phyloP scores from a whole-genome alignment of 2,888 invertebrate genomes.

The Catonia carolina region DNA sequence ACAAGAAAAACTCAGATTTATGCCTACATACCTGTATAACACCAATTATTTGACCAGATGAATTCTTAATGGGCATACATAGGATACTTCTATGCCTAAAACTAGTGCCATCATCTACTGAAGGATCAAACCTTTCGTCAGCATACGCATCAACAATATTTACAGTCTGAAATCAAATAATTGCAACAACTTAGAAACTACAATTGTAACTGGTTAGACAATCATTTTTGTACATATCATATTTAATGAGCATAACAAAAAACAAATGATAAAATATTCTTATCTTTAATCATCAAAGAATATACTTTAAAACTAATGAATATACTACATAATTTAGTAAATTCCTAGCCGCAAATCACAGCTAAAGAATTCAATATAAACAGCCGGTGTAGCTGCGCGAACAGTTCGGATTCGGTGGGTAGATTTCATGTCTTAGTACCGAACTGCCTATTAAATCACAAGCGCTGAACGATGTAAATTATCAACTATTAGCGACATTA shows the following conservation, averaged over 20 bases:
- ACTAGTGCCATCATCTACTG: slow-evolving; percentile 72
- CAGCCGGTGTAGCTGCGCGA: too few relatives aligned
- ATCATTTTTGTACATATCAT: neutral
- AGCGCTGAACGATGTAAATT: too few relatives aligned
- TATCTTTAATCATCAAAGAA: too few relatives aligned
- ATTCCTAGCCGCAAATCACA: too few relatives aligned
- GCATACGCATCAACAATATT: slow-evolving; percentile 86
- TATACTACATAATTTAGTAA: too few relatives aligned
- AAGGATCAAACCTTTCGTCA: slow-evolving; percentile 80
- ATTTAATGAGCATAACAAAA: neutral
- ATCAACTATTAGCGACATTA: too few relatives aligned
- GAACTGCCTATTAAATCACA: too few relatives aligned
- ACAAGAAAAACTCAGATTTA: too few relatives aligned
- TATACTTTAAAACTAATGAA: too few relatives aligned
- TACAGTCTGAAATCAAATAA: slow-evolving; percentile 62
- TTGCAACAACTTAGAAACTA: neutral
- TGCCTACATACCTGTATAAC: slow-evolving; percentile 71
- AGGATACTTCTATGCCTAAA: slow-evolving; percentile 86
- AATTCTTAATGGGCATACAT: slow-evolving; percentile 95
- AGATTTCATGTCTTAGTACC: too few relatives aligned
- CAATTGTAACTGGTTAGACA: neutral
- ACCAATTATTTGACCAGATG: slow-evolving; percentile 83
- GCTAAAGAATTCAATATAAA: too few relatives aligned
- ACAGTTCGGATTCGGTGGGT: too few relatives aligned
- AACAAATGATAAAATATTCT: neutral